Conservation (phyloP, 2,888 invertebrate species). For the Bellardia pandia region DNA sequence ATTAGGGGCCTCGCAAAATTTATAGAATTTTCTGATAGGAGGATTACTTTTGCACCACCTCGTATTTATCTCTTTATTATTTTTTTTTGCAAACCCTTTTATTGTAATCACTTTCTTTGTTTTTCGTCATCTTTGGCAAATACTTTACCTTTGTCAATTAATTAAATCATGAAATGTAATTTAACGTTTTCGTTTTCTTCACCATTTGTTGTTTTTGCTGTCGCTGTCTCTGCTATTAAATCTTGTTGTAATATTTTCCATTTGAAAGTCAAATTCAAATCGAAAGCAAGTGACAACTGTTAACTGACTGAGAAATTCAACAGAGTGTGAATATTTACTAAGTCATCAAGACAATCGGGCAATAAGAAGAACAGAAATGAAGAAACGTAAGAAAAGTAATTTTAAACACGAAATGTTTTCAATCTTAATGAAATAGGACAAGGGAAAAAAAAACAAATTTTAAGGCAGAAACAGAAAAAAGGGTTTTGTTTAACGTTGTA, state of each 20-base stretch:
- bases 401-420: neutral
- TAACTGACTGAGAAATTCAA: constrained; percentile 57
- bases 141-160: constrained; percentile 66
- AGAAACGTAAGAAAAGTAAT: neutral
- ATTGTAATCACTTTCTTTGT: constrained; percentile 13
- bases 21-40: too few relatives aligned
- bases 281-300: constrained; percentile 57
- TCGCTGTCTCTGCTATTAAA: neutral
- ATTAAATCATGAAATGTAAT: constrained; percentile 63
- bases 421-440: constrained; percentile 1
- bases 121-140: constrained; percentile 38
- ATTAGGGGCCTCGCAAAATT: too few relatives aligned
- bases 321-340: constrained; percentile 53
- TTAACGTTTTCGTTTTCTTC: constrained; percentile 48
- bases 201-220: constrained; percentile 5
- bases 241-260: neutral
- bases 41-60: too few relatives aligned
- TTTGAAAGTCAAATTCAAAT: constrained; percentile 48
- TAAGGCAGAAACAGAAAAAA: neutral
- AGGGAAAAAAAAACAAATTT: neutral
- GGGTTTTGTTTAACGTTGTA: neutral
- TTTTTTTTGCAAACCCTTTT: constrained; percentile 11
- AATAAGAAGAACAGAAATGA: constrained; percentile 14
- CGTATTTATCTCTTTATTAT: neutral
- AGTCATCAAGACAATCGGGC: constrained; percentile 30